Conservation (phyloP, 2,888 invertebrate species). For the Megamerina dolium region DNA sequence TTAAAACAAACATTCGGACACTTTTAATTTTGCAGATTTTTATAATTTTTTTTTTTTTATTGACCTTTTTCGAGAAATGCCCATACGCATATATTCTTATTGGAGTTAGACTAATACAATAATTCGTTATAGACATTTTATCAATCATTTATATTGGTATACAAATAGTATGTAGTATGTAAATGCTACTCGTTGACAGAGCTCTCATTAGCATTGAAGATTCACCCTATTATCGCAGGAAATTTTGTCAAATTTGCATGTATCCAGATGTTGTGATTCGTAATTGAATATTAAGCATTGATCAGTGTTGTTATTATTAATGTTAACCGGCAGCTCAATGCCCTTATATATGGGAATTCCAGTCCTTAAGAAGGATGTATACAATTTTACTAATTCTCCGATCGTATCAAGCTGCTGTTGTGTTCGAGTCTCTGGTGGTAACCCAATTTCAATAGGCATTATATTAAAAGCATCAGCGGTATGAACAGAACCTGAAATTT, state of each 20-base stretch:
- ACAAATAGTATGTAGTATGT: no score
- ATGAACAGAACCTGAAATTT: constrained; percentile 17
- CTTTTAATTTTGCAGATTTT: no score
- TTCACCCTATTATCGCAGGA: background rate
- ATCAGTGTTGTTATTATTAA: background rate
- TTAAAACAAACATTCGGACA: no score
- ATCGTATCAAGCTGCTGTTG: background rate
- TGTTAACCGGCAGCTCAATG: background rate
- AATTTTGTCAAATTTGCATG: background rate
- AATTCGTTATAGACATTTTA: no score
- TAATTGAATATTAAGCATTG: background rate
- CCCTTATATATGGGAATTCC: background rate
- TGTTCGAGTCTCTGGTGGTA: no score
- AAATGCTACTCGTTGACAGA: no score
- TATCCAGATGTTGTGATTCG: background rate
- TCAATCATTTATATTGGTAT: no score
- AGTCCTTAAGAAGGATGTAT: background rate
- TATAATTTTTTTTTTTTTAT: no score
- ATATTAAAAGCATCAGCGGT: background rate
- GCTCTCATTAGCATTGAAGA: no score
- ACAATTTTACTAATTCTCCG: background rate
- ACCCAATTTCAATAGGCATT: background rate
- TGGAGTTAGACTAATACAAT: no score
- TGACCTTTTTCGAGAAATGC: no score
- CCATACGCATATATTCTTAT: no score